Evolutionary conservation across 2,888 invertebrate species (phyloP), one percentile per base, ranked within the genome.

Genomic region (Scaptomyza tumidula): DNA sequence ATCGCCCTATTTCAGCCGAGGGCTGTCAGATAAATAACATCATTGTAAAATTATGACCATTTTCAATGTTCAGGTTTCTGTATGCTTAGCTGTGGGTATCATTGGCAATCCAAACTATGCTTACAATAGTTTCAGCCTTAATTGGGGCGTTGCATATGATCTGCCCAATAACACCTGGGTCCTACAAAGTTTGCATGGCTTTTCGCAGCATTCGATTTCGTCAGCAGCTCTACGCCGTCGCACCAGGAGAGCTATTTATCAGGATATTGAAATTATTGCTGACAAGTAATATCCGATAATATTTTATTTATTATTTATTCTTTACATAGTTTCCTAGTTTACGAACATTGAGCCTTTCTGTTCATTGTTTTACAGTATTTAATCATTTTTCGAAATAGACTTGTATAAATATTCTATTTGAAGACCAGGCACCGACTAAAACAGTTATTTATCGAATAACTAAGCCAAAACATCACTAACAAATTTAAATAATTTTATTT

Each of bases 91-190:
- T 33, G 93, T 95, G 1, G 94, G 94, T 78, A 85, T 94, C 4
- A 93, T 94, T 11, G 94, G 94, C 7, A 94, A 94, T 83, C 94
- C 94, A 1, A 90, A 93, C 0, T 93, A 92, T 3, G 93, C 93
- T 2, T 93, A 94, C 46, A 94, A 94, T 89, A 94, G 94, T 7
- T 94, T 94, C 77, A 95, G 95, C 1, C 88, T 95, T 9, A 95
- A 95, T 90, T 95, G 95, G 95, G 95, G 95, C 46, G 94, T 95
- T 49, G 94, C 95, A 0, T 95, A 95, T 56, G 94, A 94, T 71
- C 88, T 94, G 48, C 94, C 94, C 0, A 94, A 94, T 70, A 91
- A 91, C 35, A 93, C 94, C 0, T 93, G 94, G 89, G 91, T 92
- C 54, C 91, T 93, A 3, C 79, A 89, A 55, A 84, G 88, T 48